Conservation (phyloP, 2,888 invertebrate species). For the Sphaerophoria taeniata region DNA sequence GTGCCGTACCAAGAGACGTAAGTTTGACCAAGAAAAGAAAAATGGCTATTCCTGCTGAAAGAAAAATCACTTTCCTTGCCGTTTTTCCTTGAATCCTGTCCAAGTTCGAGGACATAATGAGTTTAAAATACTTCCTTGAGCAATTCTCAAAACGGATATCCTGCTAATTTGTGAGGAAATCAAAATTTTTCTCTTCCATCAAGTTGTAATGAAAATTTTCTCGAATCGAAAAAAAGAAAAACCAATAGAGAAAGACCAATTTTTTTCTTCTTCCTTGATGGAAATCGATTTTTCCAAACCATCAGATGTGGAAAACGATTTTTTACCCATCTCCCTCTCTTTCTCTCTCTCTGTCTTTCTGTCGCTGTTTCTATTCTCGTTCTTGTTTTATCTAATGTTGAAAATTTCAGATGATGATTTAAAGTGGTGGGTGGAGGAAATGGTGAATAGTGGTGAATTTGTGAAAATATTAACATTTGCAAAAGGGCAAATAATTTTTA, state of each 20-base stretch:
- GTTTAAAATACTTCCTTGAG: background rate
- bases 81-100: conserved; percentile 12
- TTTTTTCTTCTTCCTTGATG: conserved; percentile 50
- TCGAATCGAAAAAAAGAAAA: background rate
- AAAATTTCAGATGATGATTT: conserved; percentile 56
- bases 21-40: conserved; percentile 76
- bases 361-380: background rate
- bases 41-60: conserved; percentile 30
- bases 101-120: background rate
- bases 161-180: conserved; percentile 5
- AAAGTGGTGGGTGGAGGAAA: conserved; percentile 38
- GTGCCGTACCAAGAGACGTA: conserved; percentile 80
- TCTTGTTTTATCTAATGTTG: conserved; percentile 31
- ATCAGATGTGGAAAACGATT: conserved; percentile 41
- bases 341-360: background rate
- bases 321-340: conserved; percentile 13
- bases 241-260: conserved; percentile 42
- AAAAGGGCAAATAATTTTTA: conserved; percentile 32
- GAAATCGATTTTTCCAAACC: conserved; percentile 72
- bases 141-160: conserved; percentile 10
- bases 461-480: conserved; percentile 47
- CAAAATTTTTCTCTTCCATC: background rate
- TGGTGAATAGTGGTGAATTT: conserved; percentile 67
- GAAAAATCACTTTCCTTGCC: background rate
- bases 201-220: background rate